Conservation (phyloP, 2,797 vertebrate species). For the Protosalanx chinensis region DNA sequence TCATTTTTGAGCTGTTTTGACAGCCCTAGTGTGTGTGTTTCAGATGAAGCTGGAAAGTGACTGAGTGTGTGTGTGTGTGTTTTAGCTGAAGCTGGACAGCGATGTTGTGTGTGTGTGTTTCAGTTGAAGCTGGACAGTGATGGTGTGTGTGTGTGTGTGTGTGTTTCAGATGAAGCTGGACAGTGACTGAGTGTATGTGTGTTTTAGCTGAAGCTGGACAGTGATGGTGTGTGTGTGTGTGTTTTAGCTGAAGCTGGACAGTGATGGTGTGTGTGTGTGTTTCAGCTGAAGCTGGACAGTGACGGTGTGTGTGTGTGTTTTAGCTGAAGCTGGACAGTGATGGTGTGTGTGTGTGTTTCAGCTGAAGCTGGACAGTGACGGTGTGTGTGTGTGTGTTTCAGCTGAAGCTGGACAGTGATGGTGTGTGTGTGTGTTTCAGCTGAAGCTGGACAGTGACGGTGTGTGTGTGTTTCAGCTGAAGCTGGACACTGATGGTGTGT, state of each 20-base stretch:
- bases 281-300: not conserved
- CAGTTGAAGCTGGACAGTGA: no score
- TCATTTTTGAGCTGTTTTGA: no score
- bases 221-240: not conserved
- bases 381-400: constrained; percentile 18
- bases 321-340: constrained; percentile 95
- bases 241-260: no score
- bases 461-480: constrained; percentile 1
- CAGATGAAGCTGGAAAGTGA: constrained; percentile 95
- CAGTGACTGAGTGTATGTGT: constrained; percentile 15
- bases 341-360: constrained; percentile 89
- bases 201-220: not conserved
- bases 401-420: not conserved
- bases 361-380: no score
- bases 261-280: not conserved
- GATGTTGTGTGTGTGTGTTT: no score
- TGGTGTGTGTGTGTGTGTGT: no score
- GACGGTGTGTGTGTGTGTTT: not conserved
- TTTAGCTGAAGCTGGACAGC: no score
- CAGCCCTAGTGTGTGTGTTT: constrained; percentile 88
- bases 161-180: not conserved
- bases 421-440: no score
- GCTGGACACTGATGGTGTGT: no score
- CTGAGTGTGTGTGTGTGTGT: constrained; percentile 61
- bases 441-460: no score